These are phyloP conservation scores for Plecturocebus donacophilus DNA, from an alignment of 2,113 vertebrate species.

Conservation along the genomic window DNA sequence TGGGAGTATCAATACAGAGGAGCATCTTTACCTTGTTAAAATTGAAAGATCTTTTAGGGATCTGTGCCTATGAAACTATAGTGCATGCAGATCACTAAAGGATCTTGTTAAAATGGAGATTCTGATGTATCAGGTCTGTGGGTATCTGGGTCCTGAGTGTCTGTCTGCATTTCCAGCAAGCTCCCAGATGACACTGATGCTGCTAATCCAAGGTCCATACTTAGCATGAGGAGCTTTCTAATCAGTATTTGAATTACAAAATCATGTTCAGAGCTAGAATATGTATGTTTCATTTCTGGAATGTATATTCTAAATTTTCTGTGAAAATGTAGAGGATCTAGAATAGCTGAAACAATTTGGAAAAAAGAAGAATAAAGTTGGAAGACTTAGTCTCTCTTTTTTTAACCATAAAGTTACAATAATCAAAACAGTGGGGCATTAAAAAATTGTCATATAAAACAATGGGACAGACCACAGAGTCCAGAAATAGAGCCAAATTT, in stretches of 20 bases:
- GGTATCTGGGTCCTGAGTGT: background rate
- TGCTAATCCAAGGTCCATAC: background rate
- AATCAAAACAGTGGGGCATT: background rate
- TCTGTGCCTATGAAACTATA: background rate
- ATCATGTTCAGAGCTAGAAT: background rate
- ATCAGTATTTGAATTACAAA: constrained; percentile 20
- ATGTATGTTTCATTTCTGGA: constrained; percentile 10
- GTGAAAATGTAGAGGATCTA: constrained; percentile 20
- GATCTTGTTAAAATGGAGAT: background rate
- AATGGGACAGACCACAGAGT: background rate
- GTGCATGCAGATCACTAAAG: background rate
- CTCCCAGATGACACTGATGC: background rate
- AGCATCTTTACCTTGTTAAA: background rate
- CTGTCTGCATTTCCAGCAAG: background rate
- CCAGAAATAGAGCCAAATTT: constrained; percentile 17
- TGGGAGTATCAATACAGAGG: background rate
- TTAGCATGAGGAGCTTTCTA: background rate
- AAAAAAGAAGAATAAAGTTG: constrained; percentile 30
- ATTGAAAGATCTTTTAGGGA: background rate
- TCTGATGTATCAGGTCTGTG: background rate
- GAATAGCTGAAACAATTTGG: constrained; percentile 2
- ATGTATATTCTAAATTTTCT: constrained; percentile 21
- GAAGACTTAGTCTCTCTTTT: background rate
- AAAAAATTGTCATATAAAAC: background rate
- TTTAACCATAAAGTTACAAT: background rate